Conservation (phyloP, 2,113 vertebrate species). For the Bujurquina vittata region DNA sequence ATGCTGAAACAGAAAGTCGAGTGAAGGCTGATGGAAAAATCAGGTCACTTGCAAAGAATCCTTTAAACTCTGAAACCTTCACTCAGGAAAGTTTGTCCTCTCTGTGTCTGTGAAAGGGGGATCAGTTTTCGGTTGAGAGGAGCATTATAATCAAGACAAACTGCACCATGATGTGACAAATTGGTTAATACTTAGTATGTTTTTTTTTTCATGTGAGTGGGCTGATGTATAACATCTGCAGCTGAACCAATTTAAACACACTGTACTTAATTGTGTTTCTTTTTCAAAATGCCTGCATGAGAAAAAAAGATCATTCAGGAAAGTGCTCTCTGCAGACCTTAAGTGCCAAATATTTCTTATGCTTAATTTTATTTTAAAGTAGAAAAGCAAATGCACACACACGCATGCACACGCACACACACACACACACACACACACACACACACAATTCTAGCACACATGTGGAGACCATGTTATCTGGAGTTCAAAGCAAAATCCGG, state of each 20-base stretch:
- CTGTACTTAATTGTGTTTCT: neutral
- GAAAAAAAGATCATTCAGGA: neutral
- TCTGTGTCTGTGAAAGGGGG: constrained; percentile 4
- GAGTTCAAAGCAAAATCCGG: constrained; percentile 73
- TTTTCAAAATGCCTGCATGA: neutral
- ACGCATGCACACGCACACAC: constrained; percentile 47
- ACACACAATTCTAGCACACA: constrained; percentile 53
- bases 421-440: constrained; percentile 25
- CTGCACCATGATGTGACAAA: neutral
- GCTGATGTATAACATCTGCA: constrained; percentile 31
- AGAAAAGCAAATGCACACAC: constrained; percentile 26
- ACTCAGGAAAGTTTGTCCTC: constrained; percentile 31
- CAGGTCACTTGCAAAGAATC: constrained; percentile 51
- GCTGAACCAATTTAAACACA: neutral
- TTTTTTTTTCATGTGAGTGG: neutral
- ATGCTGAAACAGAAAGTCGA: constrained; percentile 48
- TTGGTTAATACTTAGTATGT: neutral
- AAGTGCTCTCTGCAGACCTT: neutral
- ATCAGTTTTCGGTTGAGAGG: neutral
- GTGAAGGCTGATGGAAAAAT: constrained; percentile 65
- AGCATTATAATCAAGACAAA: constrained; percentile 6
- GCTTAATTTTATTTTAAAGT: constrained; percentile 24
- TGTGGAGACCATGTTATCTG: constrained; percentile 76
- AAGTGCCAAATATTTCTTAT: constrained; percentile 2
- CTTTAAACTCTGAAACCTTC: constrained; percentile 44